A percentile compares a stretch with the other conserved stretches of the same genome.
Evolutionary conservation across 2,888 invertebrate genomes (phyloP).

Genomic region (Acanthacorydalis orientalis): DNA sequence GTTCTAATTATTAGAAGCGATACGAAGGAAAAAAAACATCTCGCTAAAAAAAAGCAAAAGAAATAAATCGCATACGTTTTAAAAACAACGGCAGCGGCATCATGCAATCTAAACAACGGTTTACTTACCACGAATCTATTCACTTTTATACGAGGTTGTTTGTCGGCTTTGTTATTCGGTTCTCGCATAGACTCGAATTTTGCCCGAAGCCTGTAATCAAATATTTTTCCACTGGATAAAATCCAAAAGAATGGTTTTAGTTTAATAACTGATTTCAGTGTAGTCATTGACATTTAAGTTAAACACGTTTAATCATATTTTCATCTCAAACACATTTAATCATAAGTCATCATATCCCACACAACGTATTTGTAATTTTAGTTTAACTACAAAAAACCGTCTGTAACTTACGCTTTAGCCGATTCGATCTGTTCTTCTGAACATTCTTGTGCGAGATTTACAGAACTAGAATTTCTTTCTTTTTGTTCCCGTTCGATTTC

Average conservation of each 20-base stretch:
- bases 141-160: slow-evolving; percentile 49
- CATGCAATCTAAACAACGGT: not conserved
- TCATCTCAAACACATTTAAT: too few relatives aligned
- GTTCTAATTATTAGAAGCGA: too few relatives aligned
- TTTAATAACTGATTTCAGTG: too few relatives aligned
- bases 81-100: not conserved
- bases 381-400: too few relatives aligned
- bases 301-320: not conserved
- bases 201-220: slow-evolving; percentile 52
- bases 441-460: slow-evolving; percentile 25
- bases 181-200: slow-evolving; percentile 76
- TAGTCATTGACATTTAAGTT: not conserved
- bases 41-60: not conserved
- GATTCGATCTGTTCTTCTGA: slow-evolving; percentile 68
- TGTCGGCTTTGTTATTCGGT: slow-evolving; percentile 26
- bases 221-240: too few relatives aligned
- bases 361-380: too few relatives aligned
- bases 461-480: slow-evolving; percentile 30
- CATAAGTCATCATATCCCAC: too few relatives aligned
- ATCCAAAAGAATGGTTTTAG: too few relatives aligned
- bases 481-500: slow-evolving; percentile 42
- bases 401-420: slow-evolving; percentile 46
- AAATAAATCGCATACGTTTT: not conserved
- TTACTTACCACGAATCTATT: slow-evolving; percentile 82
- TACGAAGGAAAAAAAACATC: too few relatives aligned